Evolutionary conservation across 37 sponge, comb jelly and placozoan species (phyloP), one percentile per base, ranked within the genome.

Genomic region (Ephydatia muelleri): DNA sequence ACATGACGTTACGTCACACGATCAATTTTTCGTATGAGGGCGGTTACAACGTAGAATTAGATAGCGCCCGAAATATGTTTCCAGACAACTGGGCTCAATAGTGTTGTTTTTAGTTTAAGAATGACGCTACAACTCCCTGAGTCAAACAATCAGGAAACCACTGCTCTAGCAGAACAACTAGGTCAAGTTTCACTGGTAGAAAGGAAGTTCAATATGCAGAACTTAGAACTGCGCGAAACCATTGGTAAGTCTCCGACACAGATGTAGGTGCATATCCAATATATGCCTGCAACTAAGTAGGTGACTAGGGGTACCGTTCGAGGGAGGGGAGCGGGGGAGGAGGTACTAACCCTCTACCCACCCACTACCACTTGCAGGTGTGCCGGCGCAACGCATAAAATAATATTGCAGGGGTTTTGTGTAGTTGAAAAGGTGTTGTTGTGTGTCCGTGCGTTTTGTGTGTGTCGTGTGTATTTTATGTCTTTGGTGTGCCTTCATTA

Each of bases 211-310:
- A 68, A 82, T 8, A 73, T 94, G 43, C 80, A 83, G 37, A 85
- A 94, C 2, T 36, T 94, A 36, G 90, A 94, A 70, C 87, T 94
- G 57, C 83, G 79, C 66, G 88, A 90, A 38, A 94, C 94, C 11
- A 90, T 94, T 66, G 94, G 94, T 94, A 70, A 84, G 85, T 19
- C 38, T 34, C 31, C 8, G 13, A 21, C 33, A 11, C 37, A n/a
- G 65, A 49, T 64, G 79, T 25, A 34, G 49, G 49, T 38, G 5
- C 16, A 12, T 68, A 27, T 33, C 30, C 73, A 40, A 31, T 40
- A 28, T 73, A 36, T 11, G 6, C 16, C 16, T 72, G 39, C 22
- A 75, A 23, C 37, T 11, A 37, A 29, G 49, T 3, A 40, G 2
- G 29, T 8, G 23, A 40, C 49, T 29, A 70, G 32, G 69, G n/a